phyloP scores from a whole-genome alignment of 1,140 invertebrate species.

The Dryas iulia region DNA sequence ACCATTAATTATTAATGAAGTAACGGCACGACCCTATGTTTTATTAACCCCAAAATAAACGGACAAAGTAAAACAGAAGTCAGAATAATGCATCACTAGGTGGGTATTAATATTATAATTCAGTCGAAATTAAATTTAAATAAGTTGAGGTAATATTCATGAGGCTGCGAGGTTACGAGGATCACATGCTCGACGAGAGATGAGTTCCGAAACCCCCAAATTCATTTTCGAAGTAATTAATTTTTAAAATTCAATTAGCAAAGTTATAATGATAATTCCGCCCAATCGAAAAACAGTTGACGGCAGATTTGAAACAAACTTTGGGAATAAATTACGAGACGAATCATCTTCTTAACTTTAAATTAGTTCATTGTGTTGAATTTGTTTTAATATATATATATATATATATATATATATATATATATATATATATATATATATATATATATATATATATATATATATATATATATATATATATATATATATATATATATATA shows the following conservation, averaged over 20 bases:
- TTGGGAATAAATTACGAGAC: background rate
- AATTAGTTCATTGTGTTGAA: background rate
- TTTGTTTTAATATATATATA: background rate
- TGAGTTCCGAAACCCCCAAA: slow-evolving; percentile 24
- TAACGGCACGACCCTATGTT: background rate
- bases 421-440: no score
- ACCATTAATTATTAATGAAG: background rate
- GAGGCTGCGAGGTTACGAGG: slow-evolving; percentile 4
- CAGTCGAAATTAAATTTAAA: background rate
- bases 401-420: background rate
- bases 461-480: no score
- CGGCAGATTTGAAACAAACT: slow-evolving; percentile 1
- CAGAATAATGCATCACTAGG: background rate
- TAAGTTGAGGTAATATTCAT: slow-evolving; percentile 17
- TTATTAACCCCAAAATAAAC: background rate
- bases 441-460: no score
- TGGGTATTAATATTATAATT: background rate
- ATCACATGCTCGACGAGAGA: slow-evolving; percentile 18
- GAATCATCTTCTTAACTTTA: background rate
- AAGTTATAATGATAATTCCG: slow-evolving; percentile 37
- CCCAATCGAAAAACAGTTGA: slow-evolving; percentile 16
- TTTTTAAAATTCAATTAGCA: slow-evolving; percentile 42
- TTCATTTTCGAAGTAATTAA: slow-evolving; percentile 37
- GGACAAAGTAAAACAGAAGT: background rate
- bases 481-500: no score